Evolutionary conservation across 1,140 invertebrate species (phyloP).

Genomic region (Drosophila pachea): DNA sequence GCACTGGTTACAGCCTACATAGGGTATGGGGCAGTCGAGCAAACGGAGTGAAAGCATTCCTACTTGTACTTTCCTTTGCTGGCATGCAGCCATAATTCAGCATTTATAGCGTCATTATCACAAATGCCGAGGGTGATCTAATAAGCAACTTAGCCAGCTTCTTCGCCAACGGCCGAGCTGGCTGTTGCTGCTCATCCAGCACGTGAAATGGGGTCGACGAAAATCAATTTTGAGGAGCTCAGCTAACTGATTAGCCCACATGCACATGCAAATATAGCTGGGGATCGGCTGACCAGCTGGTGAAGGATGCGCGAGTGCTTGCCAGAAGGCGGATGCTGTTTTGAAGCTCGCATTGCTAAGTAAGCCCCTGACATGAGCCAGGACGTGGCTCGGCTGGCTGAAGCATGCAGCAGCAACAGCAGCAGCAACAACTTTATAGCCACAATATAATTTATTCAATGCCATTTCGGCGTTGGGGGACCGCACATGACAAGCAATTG

Average conservation of each 20-base stretch:
- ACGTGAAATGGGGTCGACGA: not conserved
- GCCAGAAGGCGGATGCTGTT: not conserved
- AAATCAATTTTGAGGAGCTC: constrained; percentile 47
- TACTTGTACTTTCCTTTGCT: constrained; percentile 18
- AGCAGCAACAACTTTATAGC: constrained; percentile 63
- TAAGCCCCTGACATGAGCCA: constrained; percentile 38
- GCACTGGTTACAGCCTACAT: not conserved
- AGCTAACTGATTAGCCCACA: constrained; percentile 32
- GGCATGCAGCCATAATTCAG: constrained; percentile 56
- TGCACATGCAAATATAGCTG: constrained; percentile 36
- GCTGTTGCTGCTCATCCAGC: not conserved
- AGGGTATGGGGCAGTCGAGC: not conserved
- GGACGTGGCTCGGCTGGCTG: constrained; percentile 48
- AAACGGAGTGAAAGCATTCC: not conserved
- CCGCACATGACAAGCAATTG: constrained; percentile 67
- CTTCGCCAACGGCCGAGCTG: no score
- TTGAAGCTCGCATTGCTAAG: constrained; percentile 28
- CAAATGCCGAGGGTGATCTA: constrained; percentile 37
- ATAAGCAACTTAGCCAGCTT: constrained; percentile 10
- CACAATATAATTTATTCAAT: constrained; percentile 77
- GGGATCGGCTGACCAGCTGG: not conserved
- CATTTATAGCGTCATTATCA: constrained; percentile 64
- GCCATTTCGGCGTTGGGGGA: constrained; percentile 52
- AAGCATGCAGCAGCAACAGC: constrained; percentile 55
- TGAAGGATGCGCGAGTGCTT: constrained; percentile 2